Percentiles rank a stretch among this genome's conserved stretches.
phyloP scores from a whole-genome alignment of 2,888 invertebrate species.

The Nomada fucata region DNA sequence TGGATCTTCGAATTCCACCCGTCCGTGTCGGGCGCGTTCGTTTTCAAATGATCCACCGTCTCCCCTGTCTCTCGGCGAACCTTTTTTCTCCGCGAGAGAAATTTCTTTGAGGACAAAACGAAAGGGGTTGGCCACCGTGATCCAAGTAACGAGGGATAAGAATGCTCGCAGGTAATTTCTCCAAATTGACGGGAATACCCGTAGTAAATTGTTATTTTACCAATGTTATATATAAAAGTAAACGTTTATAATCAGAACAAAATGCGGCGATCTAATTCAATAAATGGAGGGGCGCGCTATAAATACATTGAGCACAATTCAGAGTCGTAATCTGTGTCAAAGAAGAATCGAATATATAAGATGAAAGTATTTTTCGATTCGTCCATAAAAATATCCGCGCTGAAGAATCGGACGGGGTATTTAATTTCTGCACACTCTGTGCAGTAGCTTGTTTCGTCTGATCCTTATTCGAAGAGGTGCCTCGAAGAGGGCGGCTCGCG shows the following conservation, averaged over 20 bases:
- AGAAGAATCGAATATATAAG: too few relatives aligned
- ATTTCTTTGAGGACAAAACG: neutral
- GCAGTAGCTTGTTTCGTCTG: neutral
- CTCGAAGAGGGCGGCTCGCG: neutral
- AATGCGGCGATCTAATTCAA: too few relatives aligned
- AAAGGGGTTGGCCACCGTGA: neutral
- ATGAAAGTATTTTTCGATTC: too few relatives aligned
- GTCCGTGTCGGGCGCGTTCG: constrained; percentile 7
- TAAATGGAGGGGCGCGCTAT: too few relatives aligned
- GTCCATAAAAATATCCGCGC: too few relatives aligned
- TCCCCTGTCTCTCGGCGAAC: neutral
- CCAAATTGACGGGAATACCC: too few relatives aligned
- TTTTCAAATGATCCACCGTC: constrained; percentile 18
- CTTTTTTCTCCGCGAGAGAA: neutral
- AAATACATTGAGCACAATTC: too few relatives aligned
- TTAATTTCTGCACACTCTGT: neutral
- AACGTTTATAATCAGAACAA: too few relatives aligned
- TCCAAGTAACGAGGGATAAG: neutral
- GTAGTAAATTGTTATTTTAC: too few relatives aligned
- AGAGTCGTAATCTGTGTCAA: too few relatives aligned
- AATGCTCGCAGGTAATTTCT: neutral
- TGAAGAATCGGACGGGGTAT: too few relatives aligned
- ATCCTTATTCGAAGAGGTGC: neutral
- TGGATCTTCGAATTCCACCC: constrained; percentile 18
- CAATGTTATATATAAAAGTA: too few relatives aligned